Evolutionary conservation across 2,113 vertebrate genomes (phyloP), one percentile per base, ranked within the genome.

Genomic region (Neotoma lepida): DNA sequence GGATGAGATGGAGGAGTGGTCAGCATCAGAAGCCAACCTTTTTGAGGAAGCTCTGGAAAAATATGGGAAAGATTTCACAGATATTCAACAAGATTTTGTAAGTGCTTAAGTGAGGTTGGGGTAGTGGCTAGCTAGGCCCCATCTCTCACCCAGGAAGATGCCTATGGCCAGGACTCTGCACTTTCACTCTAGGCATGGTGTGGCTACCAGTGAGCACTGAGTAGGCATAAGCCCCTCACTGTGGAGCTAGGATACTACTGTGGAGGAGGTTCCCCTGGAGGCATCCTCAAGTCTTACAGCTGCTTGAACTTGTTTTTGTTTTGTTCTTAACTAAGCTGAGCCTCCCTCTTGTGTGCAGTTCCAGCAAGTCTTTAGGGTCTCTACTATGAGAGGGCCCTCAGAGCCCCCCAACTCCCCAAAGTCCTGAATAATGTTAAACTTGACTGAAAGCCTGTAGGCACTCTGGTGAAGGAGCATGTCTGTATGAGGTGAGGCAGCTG

Each of bases 1-100:
- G 94, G 99, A 99, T 44, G 99, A 99, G 94, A 99, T 99, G 99
- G 99, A 99, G 97, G 99, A 99, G 97, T 99, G 99, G 99, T 99
- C 99, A 14, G 99, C 99, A 66, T 99, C 99, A 0, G 99, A 99
- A 98, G 99, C 99, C 97, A 99, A 99, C 98, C 98, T 99, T 85
- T 99, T 99, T 0, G 99, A 99, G 97, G 99, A 99, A 97, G 99
- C 99, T 0, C 98, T 99, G 78, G 99, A 99, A 98, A 99, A 99
- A 97, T 99, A 99, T 0, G 99, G 99, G 96, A 99, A 99, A 96
- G 99, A 99, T 98, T 99, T 99, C 98, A 99, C 99, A 2, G 99
- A 99, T 94, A 99, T 99, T 97, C 99, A 99, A 94, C 99, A 99
- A 96, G 99, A 99, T 97, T 99, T 99, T 97, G 99, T 99, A 97